Conservation (phyloP, 2,888 invertebrate species). For the Phrixothrix hirtus region DNA sequence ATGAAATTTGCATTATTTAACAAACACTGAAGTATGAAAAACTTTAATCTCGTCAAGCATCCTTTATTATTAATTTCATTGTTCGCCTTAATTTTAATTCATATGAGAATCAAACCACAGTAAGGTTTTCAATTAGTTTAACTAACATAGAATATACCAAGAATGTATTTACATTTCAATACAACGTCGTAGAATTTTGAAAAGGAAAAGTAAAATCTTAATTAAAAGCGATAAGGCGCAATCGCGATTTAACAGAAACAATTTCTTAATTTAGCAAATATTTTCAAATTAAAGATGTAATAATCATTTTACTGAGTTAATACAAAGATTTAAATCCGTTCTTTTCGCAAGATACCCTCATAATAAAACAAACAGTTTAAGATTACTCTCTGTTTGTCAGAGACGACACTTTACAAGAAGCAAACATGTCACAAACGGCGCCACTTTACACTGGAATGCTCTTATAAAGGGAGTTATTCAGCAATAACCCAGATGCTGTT, state of each 20-base stretch:
- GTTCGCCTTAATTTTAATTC: no score
- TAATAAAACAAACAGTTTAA: conserved; percentile 45
- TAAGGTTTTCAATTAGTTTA: no score
- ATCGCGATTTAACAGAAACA: neutral
- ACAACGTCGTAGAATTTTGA: no score
- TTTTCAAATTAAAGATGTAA: conserved; percentile 2
- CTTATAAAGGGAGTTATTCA: conserved; percentile 47
- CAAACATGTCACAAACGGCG: conserved; percentile 47
- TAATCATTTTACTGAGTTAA: conserved; percentile 7
- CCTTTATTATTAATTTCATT: no score
- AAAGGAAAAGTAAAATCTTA: no score
- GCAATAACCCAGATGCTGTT: conserved; percentile 47
- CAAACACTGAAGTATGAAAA: no score
- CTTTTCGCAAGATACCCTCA: conserved; percentile 36
- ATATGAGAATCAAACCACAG: no score
- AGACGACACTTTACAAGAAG: conserved; percentile 46
- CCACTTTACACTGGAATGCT: conserved; percentile 48
- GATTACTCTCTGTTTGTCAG: conserved; percentile 43
- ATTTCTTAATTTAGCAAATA: neutral
- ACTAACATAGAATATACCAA: no score
- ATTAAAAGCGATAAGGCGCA: neutral
- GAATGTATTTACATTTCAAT: no score
- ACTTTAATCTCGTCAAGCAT: no score
- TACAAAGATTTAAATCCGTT: conserved; percentile 13
- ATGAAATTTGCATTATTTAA: no score